These are phyloP conservation scores for Pocota personata DNA, from an alignment of 2,888 invertebrate genomes.

Conservation along the genomic window DNA sequence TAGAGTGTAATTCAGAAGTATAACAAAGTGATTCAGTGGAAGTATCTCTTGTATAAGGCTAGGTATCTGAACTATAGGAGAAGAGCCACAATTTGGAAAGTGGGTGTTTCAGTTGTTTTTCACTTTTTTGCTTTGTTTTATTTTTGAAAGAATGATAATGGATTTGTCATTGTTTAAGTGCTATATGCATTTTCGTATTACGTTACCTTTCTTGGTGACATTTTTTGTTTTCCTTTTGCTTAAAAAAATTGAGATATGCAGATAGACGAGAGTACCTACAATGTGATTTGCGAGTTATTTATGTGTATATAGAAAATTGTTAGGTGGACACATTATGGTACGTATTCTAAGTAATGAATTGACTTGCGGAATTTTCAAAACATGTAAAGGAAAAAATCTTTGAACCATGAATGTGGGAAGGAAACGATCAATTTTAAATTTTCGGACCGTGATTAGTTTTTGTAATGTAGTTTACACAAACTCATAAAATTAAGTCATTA, in stretches of 20 bases:
- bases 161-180: conserved; percentile 17
- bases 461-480: background rate
- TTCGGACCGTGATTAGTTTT: background rate
- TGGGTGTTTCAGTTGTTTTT: conserved; percentile 35
- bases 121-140: conserved; percentile 12
- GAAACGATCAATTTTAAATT: background rate
- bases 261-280: background rate
- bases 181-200: conserved; percentile 5
- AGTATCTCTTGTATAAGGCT: background rate
- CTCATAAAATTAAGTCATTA: too few relatives aligned
- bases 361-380: background rate
- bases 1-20: background rate
- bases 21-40: conserved; percentile 13
- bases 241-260: background rate
- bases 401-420: background rate
- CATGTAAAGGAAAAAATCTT: background rate
- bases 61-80: background rate
- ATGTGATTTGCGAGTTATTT: conserved; percentile 32
- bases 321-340: background rate
- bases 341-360: background rate
- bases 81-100: conserved; percentile 34
- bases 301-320: conserved; percentile 5
- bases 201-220: conserved; percentile 34
- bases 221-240: conserved; percentile 4
- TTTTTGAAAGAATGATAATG: conserved; percentile 26